Evolutionary conservation across 2,113 vertebrate species (phyloP), one percentile per base, ranked within the genome.

Genomic region (Oreochromis aureus): DNA sequence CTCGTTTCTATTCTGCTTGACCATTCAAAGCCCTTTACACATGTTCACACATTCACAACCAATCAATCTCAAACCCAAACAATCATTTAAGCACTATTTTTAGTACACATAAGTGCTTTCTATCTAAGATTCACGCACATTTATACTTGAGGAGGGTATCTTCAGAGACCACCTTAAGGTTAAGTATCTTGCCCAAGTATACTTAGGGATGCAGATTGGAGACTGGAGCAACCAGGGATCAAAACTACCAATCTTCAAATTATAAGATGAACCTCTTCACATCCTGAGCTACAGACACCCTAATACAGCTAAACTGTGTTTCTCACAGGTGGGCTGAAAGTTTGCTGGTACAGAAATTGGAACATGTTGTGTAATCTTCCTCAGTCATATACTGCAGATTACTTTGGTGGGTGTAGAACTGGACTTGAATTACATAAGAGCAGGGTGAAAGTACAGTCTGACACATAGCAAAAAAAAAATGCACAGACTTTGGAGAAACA

Each of bases 321-420:
- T 51, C 63, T 76, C 61, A 66, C 55, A 59, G 83, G 86, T 88
- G 80, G 61, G 87, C 73, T 87, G 66, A 83, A 89, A 46, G 80
- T 85, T 91, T 87, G 24, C 73, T 82, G 85, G 92, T 69, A 82
- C 16, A 80, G 53, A 89, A 91, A 78, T 91, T 95, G 89, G 83
- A 92, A 81, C 16, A 63, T 44, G 93, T 96, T 96, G 88, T 90
- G 71, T 96, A 96, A 96, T 90, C 84, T 91, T 44, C 85, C 69
- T 86, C 88, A 90, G 87, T 93, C 82, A 92, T 92, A 95, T 94
- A 91, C 87, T 91, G 91, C 90, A 91, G 90, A 92, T 91, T 85
- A 86, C 86, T 90, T 92, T 89, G 89, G 95, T 96, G 95, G 95
- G 96, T 56, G 95, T 95, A 69, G 69, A 90, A 87, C 84, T 89